Conservation (phyloP, 2,113 vertebrate species). For the Narcine bancroftii region DNA sequence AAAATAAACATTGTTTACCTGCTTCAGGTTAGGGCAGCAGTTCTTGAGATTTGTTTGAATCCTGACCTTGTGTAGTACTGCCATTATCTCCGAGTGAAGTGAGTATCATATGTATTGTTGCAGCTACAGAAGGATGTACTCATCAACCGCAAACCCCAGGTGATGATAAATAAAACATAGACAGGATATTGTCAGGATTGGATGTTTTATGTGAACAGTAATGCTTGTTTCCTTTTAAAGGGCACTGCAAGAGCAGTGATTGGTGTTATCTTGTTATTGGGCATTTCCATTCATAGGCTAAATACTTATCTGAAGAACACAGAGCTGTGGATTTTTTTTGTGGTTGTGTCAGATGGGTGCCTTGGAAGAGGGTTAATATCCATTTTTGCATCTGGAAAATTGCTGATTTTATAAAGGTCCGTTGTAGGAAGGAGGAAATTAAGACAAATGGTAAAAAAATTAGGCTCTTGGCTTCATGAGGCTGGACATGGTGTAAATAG, state of each 20-base stretch:
- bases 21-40: background rate
- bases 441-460: background rate
- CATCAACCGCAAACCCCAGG: background rate
- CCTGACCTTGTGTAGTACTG: background rate
- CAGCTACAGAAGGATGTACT: background rate
- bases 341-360: background rate
- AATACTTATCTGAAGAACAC: constrained; percentile 1
- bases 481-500: too few species aligned
- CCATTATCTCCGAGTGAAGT: background rate
- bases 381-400: background rate
- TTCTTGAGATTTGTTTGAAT: background rate
- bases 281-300: background rate
- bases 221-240: background rate
- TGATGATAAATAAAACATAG: constrained; percentile 2
- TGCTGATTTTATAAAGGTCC: background rate
- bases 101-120: background rate
- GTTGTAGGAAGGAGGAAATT: background rate
- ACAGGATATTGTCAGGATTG: background rate
- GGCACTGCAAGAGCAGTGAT: background rate
- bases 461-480: too few species aligned
- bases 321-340: background rate
- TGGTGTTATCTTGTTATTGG: background rate
- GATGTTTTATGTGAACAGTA: background rate
- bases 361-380: background rate
- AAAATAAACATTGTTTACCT: constrained; percentile 19